Percentiles rank a stretch among this genome's conserved stretches.
Conservation (phyloP, 2,888 invertebrate genomes). For the Yponomeuta malinellus region DNA sequence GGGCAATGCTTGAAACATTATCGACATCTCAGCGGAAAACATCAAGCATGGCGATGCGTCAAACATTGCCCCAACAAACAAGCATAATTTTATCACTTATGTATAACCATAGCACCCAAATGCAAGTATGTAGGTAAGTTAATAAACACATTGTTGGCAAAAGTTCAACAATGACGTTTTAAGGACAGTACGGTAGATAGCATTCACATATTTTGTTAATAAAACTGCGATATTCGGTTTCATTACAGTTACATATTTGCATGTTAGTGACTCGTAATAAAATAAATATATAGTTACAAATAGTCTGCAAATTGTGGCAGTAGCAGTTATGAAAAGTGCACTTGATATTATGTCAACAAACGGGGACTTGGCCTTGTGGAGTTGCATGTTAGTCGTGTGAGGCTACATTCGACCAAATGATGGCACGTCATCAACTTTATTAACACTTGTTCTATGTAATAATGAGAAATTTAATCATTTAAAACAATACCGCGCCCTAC, state of each 20-base stretch:
- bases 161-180: slow-evolving; percentile 43
- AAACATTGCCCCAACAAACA: slow-evolving; percentile 62
- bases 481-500: slow-evolving; percentile 33
- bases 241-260: slow-evolving; percentile 73
- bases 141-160: slow-evolving; percentile 43
- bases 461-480: slow-evolving; percentile 6
- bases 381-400: slow-evolving; percentile 74
- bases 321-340: slow-evolving; percentile 73
- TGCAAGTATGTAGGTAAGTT: slow-evolving; percentile 74
- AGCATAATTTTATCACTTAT: slow-evolving; percentile 72
- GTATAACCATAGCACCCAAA: slow-evolving; percentile 74
- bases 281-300: slow-evolving; percentile 74
- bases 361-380: slow-evolving; percentile 77
- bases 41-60: slow-evolving; percentile 33
- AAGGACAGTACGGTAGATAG: slow-evolving; percentile 35
- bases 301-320: slow-evolving; percentile 67
- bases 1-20: slow-evolving; percentile 56
- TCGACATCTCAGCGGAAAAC: neutral
- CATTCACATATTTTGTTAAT: slow-evolving; percentile 68
- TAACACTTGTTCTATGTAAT: slow-evolving; percentile 10
- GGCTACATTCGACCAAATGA: slow-evolving; percentile 63
- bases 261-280: slow-evolving; percentile 75
- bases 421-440: slow-evolving; percentile 74
- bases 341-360: slow-evolving; percentile 66
- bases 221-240: slow-evolving; percentile 30